phyloP scores from a whole-genome alignment of 1,140 invertebrate species.

The Apis cerana region DNA sequence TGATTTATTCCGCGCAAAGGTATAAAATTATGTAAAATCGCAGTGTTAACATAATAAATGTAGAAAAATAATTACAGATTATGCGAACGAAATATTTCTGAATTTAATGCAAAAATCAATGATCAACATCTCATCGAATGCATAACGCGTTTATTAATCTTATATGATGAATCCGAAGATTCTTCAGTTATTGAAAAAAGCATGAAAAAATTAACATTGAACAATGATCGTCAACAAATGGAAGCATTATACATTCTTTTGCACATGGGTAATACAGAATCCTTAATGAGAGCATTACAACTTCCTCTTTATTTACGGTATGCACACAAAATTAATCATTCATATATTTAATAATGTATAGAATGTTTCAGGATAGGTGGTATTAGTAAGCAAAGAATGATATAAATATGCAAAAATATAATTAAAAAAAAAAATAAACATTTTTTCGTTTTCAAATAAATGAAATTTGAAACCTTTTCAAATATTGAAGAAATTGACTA shows the following conservation, averaged over 20 bases:
- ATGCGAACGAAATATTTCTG: slow-evolving; percentile 76
- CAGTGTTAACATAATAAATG: not conserved
- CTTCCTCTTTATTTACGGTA: slow-evolving; percentile 73
- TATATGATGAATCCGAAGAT: slow-evolving; percentile 81
- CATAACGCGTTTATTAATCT: slow-evolving; percentile 81
- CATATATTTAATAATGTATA: not conserved
- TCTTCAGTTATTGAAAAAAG: slow-evolving; percentile 40
- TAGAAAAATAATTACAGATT: slow-evolving; percentile 73
- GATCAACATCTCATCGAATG: slow-evolving; percentile 84
- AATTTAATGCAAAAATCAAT: slow-evolving; percentile 84
- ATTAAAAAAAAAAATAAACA: no score
- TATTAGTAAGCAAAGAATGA: no score
- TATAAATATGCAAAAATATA: no score
- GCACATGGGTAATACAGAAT: slow-evolving; percentile 82
- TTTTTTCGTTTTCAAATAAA: no score
- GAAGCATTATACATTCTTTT: slow-evolving; percentile 84
- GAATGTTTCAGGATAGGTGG: no score
- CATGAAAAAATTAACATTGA: slow-evolving; percentile 54
- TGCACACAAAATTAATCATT: not conserved
- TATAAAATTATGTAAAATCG: slow-evolving; percentile 68
- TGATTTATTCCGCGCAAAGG: slow-evolving; percentile 86
- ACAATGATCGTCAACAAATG: slow-evolving; percentile 72
- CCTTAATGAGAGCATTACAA: slow-evolving; percentile 79
- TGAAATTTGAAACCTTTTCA: no score
- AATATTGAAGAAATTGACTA: no score